Base-by-base conservation (phyloP, 2,797 vertebrate genomes). In the Kryptopterus vitreolus region DNA sequence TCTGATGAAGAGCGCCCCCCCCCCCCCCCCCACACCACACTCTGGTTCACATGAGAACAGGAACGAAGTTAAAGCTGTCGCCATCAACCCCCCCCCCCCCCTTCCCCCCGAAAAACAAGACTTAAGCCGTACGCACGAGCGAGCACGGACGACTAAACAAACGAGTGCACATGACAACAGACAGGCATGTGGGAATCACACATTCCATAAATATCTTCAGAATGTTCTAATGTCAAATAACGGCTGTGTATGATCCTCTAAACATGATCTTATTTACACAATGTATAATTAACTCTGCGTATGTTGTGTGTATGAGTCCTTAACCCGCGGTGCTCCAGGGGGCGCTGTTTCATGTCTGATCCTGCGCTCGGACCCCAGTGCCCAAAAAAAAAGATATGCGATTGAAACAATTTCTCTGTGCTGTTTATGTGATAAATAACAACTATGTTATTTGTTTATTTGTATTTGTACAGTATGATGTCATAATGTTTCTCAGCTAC, bases 61-160 rank as follows among this genome's bases (percentile, higher is more conserved):
- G 68, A 50, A 75, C 78, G 69, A 72, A 84, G 82, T 86, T 84
- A 80, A 84, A 82, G 63, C 76, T 71, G 83, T 80, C 68, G 68
- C 77, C 61, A 82, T 77, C 76, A 82, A 80, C n/a, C n/a, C n/a
- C n/a, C n/a, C n/a, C n/a, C n/a, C n/a, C n/a, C n/a, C n/a, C n/a
- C n/a, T n/a, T n/a, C n/a, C n/a, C n/a, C n/a, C n/a, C 82, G 79
- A 83, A 70, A 83, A 82, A 83, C 62, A 79, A 81, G 73, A 69
- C 70, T 83, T 29, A 2, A 81, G 70, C 52, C 57, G 38, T 31
- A 33, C 77, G 59, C 48, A 74, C 74, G 33, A 77, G 20, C 52
- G 15, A 76, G 73, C 16, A 20, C 35, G 35, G 26, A 24, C 26
- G 29, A 53, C 58, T 77, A 57, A 70, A 70, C 43, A 66, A 46